phyloP scores from a whole-genome alignment of 1,140 invertebrate species.

The Metaphire vulgaris region DNA sequence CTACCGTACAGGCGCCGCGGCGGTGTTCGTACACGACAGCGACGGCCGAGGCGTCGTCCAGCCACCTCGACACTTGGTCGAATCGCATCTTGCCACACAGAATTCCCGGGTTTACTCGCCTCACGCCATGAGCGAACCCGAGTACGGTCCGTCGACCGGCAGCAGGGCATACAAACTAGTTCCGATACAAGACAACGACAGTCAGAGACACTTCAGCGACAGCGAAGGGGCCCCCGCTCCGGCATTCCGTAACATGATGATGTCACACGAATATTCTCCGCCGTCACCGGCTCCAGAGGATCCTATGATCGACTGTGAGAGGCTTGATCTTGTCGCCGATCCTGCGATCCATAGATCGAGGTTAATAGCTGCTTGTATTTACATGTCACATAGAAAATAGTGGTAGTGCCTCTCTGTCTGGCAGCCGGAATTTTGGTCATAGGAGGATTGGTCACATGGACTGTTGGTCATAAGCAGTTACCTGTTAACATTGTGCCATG shows the following conservation, averaged over 20 bases:
- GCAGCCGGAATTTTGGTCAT: too few species aligned
- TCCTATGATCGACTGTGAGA: conserved; percentile 34
- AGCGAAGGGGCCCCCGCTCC: conserved; percentile 31
- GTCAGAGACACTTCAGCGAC: conserved; percentile 25
- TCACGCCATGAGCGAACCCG: conserved; percentile 37
- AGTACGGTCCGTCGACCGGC: conserved; percentile 30
- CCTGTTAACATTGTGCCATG: too few species aligned
- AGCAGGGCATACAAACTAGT: conserved; percentile 28
- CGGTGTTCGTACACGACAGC: not conserved
- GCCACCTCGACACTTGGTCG: conserved; percentile 10
- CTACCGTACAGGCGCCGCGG: not conserved
- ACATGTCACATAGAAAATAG: too few species aligned
- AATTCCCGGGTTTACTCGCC: conserved; percentile 23
- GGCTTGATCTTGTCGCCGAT: not conserved
- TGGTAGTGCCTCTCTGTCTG: too few species aligned
- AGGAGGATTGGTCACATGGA: too few species aligned
- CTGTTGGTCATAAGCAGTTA: too few species aligned
- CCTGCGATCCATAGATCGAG: not conserved
- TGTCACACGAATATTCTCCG: conserved; percentile 27
- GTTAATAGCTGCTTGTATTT: too few species aligned
- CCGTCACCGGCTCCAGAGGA: conserved; percentile 34
- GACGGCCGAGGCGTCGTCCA: not conserved
- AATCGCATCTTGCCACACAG: not conserved
- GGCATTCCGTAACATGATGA: conserved; percentile 26
- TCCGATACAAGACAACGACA: conserved; percentile 22